Conservation (phyloP, 30 jellyfish, hydroid and myxozoan genomes). For the Phacellophora camtschatica region DNA sequence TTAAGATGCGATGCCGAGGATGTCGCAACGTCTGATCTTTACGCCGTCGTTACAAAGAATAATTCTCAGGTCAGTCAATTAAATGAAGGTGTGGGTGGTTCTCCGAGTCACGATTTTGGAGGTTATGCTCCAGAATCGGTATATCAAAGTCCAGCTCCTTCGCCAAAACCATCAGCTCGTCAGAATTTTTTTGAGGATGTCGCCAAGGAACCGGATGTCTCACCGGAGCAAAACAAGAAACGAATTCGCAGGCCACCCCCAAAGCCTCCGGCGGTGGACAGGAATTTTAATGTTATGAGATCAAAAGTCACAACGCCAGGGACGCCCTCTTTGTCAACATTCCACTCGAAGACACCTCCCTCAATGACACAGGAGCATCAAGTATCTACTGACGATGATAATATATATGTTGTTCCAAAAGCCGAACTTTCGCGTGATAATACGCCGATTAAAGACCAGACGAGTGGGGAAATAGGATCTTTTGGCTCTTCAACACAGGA, state of each 20-base stretch:
- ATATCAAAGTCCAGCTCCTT: slow-evolving; percentile 20
- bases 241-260: slow-evolving; percentile 60
- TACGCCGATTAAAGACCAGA: background rate
- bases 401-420: slow-evolving; percentile 43
- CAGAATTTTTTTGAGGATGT: slow-evolving; percentile 19
- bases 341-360: background rate
- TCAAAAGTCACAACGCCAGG: background rate
- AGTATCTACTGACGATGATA: background rate
- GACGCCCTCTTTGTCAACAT: background rate
- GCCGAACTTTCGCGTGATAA: background rate
- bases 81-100: no score
- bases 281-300: slow-evolving; percentile 7
- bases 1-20: no score
- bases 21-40: no score
- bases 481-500: slow-evolving; percentile 2
- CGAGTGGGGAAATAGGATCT: slow-evolving; percentile 1
- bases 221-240: background rate
- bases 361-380: background rate
- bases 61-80: no score
- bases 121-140: slow-evolving; percentile 2
- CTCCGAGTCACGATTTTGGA: no score
- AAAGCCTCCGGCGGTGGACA: slow-evolving; percentile 39
- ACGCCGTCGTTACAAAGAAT: no score
- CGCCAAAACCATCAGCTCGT: slow-evolving; percentile 23
- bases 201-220: background rate